These are phyloP conservation scores for Auanema sp. DNA, from an alignment of 2,888 invertebrate species.

Conservation along the genomic window DNA sequence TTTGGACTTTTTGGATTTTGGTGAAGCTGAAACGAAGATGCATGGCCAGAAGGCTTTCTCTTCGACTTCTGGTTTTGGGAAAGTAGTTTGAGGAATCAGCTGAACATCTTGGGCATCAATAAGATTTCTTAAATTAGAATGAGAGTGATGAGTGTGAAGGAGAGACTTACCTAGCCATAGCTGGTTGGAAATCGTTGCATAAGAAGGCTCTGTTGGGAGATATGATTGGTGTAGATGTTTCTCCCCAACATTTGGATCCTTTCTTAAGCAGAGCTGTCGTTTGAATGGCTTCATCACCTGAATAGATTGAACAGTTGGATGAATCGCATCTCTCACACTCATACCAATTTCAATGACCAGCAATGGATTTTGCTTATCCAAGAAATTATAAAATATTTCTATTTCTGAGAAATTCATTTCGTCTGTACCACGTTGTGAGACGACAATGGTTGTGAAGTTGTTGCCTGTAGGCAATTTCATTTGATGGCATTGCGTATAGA, in stretches of 20 bases:
- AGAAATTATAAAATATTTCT: constrained; percentile 25
- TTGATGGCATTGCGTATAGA: not conserved
- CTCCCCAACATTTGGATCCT: constrained; percentile 44
- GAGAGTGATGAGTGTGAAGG: not conserved
- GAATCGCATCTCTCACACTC: constrained; percentile 4
- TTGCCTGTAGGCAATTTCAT: not conserved
- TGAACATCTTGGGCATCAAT: constrained; percentile 1
- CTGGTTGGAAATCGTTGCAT: constrained; percentile 26
- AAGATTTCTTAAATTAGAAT: not conserved
- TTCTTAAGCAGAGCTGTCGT: constrained; percentile 25
- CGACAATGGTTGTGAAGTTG: constrained; percentile 31
- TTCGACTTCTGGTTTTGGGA: not conserved
- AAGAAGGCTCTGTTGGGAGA: constrained; percentile 25
- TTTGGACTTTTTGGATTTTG: constrained; percentile 31
- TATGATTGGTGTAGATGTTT: constrained; percentile 13
- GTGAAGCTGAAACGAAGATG: constrained; percentile 26
- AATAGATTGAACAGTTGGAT: constrained; percentile 12
- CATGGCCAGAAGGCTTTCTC: constrained; percentile 23
- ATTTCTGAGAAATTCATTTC: constrained; percentile 39
- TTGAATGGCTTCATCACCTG: constrained; percentile 29
- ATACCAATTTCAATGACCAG: constrained; percentile 43
- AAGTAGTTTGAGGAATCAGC: not conserved
- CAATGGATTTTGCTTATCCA: constrained; percentile 33
- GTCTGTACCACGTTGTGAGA: constrained; percentile 26
- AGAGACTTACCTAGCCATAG: constrained; percentile 6